phyloP scores from a whole-genome alignment of 2,888 invertebrate species.

The Ophion costatus region DNA sequence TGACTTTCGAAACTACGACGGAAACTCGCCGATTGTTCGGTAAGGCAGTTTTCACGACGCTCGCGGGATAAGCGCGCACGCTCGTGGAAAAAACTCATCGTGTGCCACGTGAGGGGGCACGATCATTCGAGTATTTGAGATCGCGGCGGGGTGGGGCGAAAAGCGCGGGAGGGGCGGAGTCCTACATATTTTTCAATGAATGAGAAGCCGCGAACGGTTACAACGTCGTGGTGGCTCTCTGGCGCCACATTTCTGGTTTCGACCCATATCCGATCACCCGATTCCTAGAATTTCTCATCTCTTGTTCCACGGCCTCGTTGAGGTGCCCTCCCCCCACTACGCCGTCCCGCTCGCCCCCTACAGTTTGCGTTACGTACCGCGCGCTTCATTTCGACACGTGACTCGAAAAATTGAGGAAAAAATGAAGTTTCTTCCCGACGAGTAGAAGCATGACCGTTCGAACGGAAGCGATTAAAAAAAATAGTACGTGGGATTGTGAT shows the following conservation, averaged over 20 bases:
- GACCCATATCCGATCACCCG: constrained; percentile 72
- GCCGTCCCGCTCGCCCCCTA: neutral
- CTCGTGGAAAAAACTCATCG: constrained; percentile 11
- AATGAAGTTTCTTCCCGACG: neutral
- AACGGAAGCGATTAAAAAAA: too few relatives aligned
- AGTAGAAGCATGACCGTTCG: neutral
- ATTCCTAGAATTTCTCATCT: constrained; percentile 73
- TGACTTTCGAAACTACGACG: neutral
- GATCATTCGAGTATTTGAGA: neutral
- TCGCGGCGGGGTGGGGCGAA: neutral
- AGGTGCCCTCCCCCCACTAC: constrained; percentile 53
- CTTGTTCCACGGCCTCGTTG: constrained; percentile 73
- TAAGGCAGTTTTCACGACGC: neutral
- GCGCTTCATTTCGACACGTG: neutral
- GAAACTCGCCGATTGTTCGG: neutral
- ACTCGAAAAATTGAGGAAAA: neutral
- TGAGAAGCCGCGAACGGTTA: constrained; percentile 74
- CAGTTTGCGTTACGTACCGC: neutral
- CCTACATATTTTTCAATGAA: constrained; percentile 74
- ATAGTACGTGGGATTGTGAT: too few relatives aligned
- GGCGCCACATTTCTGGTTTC: constrained; percentile 72
- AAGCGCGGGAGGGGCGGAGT: constrained; percentile 10
- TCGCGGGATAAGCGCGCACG: neutral
- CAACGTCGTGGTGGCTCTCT: constrained; percentile 72
- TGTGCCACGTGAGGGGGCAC: constrained; percentile 11